Evolutionary conservation across 2,113 vertebrate genomes (phyloP), one percentile per base, ranked within the genome.

Genomic region (Progne subis): DNA sequence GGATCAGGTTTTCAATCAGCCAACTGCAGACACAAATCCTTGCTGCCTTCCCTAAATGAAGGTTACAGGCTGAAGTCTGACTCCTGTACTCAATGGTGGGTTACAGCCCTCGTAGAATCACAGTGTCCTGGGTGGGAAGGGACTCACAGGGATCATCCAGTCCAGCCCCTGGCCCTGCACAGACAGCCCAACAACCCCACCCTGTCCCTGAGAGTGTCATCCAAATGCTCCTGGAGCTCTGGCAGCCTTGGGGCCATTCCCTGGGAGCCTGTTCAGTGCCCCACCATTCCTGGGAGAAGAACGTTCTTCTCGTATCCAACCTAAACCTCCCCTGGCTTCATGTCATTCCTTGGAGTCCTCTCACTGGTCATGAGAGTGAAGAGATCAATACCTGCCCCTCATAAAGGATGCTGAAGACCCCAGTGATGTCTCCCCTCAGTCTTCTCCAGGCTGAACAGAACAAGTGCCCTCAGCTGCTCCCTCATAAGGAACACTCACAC

Each of bases 401-500:
- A 2, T 6, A 29, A 46, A 50, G 50, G 50, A 37, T 44, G 18
- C 1, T 50, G 68, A 65, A 65, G 21, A 14, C 52, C 28, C 23
- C 31, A 26, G 2, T 5, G 59, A 32, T 9, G 21, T 32, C 10
- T 50, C 31, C 26, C 26, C 76, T 41, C 50, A 32, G 24, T 16
- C 19, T 61, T 9, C 56, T 29, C 29, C 49, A 72, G 57, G 57
- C 34, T 72, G 76, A 18, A 57, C 56, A 55, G 29, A 55, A 6
- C 56, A 34, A 29, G 11, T 6, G 53, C 11, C 32, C 32, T 37
- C 53, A 76, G 53, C 8, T 9, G 17, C 46, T 59, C 39, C 37
- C 37, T 46, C 47, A 7, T 1, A 2, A 7, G 37, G 32, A 57
- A 18, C 34, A 43, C 49, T 24, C 56, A 41, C 1, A 0, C n/a